Conservation (phyloP, 1,140 invertebrate genomes). For the Drosophila pseudoananassae region DNA sequence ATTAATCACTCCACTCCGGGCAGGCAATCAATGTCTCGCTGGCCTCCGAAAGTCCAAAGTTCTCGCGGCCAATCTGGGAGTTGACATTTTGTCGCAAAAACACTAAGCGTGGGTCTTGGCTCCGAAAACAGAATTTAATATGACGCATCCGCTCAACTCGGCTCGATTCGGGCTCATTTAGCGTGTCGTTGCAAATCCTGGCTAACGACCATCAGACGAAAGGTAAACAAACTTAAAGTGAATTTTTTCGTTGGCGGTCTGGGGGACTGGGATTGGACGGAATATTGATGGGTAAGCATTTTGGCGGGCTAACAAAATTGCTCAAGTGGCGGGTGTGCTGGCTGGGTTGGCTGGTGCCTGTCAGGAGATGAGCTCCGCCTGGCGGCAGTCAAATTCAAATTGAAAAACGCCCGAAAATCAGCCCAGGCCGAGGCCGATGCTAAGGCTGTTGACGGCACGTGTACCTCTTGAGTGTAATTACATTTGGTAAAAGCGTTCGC, state of each 20-base stretch:
- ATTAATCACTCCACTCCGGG: slow-evolving; percentile 26
- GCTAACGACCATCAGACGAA: slow-evolving; percentile 48
- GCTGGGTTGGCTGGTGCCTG: not conserved
- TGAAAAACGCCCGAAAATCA: slow-evolving; percentile 56
- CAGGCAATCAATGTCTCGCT: slow-evolving; percentile 20
- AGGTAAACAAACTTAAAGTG: slow-evolving; percentile 66
- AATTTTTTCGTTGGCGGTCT: not conserved
- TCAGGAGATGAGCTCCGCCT: slow-evolving; percentile 27
- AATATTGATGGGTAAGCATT: slow-evolving; percentile 57
- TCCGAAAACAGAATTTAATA: slow-evolving; percentile 18
- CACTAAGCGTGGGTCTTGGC: slow-evolving; percentile 10
- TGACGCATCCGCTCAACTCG: slow-evolving; percentile 16
- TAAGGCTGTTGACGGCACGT: slow-evolving; percentile 64
- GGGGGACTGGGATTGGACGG: slow-evolving; percentile 12
- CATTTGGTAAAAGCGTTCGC: slow-evolving; percentile 70
- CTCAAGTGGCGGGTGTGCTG: slow-evolving; percentile 15
- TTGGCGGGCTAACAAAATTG: slow-evolving; percentile 48
- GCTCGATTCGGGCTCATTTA: slow-evolving; percentile 55
- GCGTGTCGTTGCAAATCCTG: slow-evolving; percentile 44
- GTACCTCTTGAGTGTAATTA: slow-evolving; percentile 80
- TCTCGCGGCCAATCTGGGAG: not conserved
- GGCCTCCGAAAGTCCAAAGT: slow-evolving; percentile 1
- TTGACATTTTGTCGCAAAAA: slow-evolving; percentile 24
- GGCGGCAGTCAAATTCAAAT: slow-evolving; percentile 67
- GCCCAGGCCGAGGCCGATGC: slow-evolving; percentile 6